A percentile compares a stretch with the other conserved stretches of the same genome.
phyloP scores from a whole-genome alignment of 2,113 vertebrate genomes.

The Vulpes lagopus region DNA sequence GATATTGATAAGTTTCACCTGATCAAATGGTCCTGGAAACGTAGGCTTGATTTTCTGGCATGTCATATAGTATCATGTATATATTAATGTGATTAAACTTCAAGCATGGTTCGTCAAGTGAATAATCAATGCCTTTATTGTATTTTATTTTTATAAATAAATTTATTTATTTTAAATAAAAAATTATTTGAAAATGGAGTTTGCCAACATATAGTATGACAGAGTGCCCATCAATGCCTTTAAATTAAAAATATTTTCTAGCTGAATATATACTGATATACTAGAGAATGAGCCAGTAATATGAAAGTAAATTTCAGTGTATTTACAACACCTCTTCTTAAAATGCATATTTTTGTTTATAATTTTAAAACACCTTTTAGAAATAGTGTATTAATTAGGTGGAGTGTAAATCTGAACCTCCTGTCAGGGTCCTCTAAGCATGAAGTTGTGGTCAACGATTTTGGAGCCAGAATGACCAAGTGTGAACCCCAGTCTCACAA shows the following conservation, averaged over 20 bases:
- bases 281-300: neutral
- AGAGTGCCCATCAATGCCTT: too few species aligned
- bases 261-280: neutral
- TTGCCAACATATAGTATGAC: too few species aligned
- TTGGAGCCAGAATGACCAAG: neutral
- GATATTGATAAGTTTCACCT: neutral
- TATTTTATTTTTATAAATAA: too few species aligned
- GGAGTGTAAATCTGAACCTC: neutral
- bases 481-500: neutral
- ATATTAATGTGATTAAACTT: neutral
- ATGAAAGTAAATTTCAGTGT: neutral
- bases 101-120: neutral
- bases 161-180: too few species aligned
- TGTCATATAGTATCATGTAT: neutral
- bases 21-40: neutral
- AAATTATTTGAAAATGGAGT: too few species aligned
- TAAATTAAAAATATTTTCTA: neutral
- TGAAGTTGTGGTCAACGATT: neutral
- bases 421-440: neutral
- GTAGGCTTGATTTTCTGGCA: constrained; percentile 13
- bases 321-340: neutral
- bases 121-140: neutral
- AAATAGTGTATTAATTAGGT: neutral
- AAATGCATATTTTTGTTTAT: neutral
- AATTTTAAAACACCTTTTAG: neutral